A percentile compares a stretch with the other conserved stretches of the same genome.
These are phyloP conservation scores for Campoplex nolae DNA, from an alignment of 2,888 invertebrate species.

Conservation along the genomic window DNA sequence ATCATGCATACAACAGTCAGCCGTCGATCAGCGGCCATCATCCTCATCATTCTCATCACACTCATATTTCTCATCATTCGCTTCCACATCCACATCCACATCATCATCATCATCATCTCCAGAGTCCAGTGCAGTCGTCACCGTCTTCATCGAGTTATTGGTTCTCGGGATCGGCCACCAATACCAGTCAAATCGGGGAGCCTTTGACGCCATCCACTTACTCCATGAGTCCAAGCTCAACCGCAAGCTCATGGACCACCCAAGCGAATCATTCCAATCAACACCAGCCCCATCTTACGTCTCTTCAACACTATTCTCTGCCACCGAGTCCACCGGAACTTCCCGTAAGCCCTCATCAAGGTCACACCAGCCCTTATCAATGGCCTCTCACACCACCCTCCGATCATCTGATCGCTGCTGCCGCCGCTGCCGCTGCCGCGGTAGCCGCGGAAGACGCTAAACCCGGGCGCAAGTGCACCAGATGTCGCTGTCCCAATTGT, in stretches of 20 bases:
- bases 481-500: slow-evolving; percentile 93
- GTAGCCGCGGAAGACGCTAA: slow-evolving; percentile 71
- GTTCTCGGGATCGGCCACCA: slow-evolving; percentile 72
- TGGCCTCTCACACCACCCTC: slow-evolving; percentile 78
- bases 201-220: slow-evolving; percentile 76
- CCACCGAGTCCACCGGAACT: slow-evolving; percentile 78
- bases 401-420: slow-evolving; percentile 68
- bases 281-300: slow-evolving; percentile 70
- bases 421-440: slow-evolving; percentile 41
- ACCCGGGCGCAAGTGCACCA: slow-evolving; percentile 88
- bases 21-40: slow-evolving; percentile 44
- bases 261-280: slow-evolving; percentile 52
- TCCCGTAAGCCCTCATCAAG: slow-evolving; percentile 75
- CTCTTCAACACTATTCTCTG: slow-evolving; percentile 76
- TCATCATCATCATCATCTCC: slow-evolving; percentile 71
- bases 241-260: slow-evolving; percentile 62
- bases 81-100: slow-evolving; percentile 67
- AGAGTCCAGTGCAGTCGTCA: slow-evolving; percentile 68
- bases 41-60: slow-evolving; percentile 69
- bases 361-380: slow-evolving; percentile 74
- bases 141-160: slow-evolving; percentile 73
- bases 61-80: slow-evolving; percentile 71
- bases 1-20: slow-evolving; percentile 64
- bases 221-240: slow-evolving; percentile 70
- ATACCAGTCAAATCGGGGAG: slow-evolving; percentile 74